phyloP scores from a whole-genome alignment of 2,797 vertebrate genomes.

The Danio kyathit region DNA sequence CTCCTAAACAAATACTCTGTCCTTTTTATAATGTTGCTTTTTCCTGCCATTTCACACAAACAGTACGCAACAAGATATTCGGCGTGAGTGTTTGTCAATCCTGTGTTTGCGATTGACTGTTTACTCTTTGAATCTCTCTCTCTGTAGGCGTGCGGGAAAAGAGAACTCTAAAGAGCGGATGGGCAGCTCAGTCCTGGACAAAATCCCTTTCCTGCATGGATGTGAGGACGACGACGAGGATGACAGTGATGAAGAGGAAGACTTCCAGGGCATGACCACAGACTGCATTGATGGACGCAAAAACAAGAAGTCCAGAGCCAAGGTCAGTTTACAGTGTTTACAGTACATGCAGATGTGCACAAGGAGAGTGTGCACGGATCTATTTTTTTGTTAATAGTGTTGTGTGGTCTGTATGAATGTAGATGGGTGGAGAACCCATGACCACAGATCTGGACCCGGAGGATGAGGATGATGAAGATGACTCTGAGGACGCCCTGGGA shows the following conservation, averaged over 20 bases:
- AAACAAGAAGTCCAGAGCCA: conserved; percentile 84
- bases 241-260: conserved; percentile 91
- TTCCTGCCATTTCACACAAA: background rate
- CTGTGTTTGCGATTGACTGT: background rate
- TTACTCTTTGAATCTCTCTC: background rate
- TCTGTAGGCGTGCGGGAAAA: conserved; percentile 86
- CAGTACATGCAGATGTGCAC: conserved; percentile 3
- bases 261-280: conserved; percentile 83
- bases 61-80: background rate
- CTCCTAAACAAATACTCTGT: background rate
- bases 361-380: background rate
- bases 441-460: conserved; percentile 88
- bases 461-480: conserved; percentile 90
- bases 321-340: conserved; percentile 72
- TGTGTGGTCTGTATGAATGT: conserved; percentile 3
- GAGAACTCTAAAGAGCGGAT: conserved; percentile 82
- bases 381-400: background rate
- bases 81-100: background rate
- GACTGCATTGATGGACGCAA: conserved; percentile 84
- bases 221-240: conserved; percentile 90
- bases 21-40: background rate
- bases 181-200: conserved; percentile 82
- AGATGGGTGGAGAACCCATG: conserved; percentile 85
- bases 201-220: conserved; percentile 87
- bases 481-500: conserved; percentile 90